Percentiles rank a stretch among this genome's conserved stretches.
Evolutionary conservation across 2,888 invertebrate species (phyloP).

Genomic region (Coecobrya sp.): DNA sequence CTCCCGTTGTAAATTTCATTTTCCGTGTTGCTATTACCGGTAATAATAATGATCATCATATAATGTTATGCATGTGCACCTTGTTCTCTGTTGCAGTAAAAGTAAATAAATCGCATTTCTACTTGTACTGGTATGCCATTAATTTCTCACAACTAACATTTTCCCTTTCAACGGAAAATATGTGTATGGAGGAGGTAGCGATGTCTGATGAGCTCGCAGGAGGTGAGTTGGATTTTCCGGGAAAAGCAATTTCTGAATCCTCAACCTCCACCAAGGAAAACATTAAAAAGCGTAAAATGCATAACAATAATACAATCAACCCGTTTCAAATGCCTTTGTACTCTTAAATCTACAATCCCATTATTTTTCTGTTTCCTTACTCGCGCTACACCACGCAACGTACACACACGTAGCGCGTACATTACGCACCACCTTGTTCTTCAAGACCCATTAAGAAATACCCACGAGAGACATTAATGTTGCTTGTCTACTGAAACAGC

Average conservation of each 20-base stretch:
- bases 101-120: constrained; percentile 48
- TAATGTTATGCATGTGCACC: constrained; percentile 37
- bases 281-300: constrained; percentile 75
- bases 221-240: not conserved
- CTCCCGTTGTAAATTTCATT: constrained; percentile 15
- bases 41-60: constrained; percentile 31
- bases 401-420: not conserved
- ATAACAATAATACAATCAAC: constrained; percentile 63
- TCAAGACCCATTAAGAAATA: constrained; percentile 71
- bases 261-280: not conserved
- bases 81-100: constrained; percentile 30
- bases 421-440: constrained; percentile 66
- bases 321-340: constrained; percentile 56
- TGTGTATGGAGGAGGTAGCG: not conserved
- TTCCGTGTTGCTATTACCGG: constrained; percentile 3
- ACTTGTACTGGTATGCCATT: constrained; percentile 40
- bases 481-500: constrained; percentile 8
- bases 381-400: not conserved
- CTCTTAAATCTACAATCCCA: constrained; percentile 73
- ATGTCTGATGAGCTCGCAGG: not conserved
- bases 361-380: constrained; percentile 59
- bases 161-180: constrained; percentile 46
- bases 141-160: constrained; percentile 68
- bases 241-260: constrained; percentile 54
- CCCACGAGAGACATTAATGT: constrained; percentile 76